These are phyloP conservation scores for Rhinichthys klamathensis DNA, from an alignment of 2,113 vertebrate species.

Conservation along the genomic window DNA sequence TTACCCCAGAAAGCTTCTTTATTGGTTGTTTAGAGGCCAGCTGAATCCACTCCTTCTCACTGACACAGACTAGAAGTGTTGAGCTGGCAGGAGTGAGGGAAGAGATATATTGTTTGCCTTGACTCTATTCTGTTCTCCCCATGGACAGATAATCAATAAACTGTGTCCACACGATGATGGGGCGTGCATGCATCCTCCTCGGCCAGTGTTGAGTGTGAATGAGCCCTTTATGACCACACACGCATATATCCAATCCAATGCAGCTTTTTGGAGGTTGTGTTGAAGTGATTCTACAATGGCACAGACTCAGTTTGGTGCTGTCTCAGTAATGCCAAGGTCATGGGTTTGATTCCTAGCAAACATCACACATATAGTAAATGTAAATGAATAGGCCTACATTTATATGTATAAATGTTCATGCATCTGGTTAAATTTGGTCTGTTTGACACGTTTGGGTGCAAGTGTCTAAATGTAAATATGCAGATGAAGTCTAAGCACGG, in stretches of 20 bases:
- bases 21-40: slow-evolving; percentile 34
- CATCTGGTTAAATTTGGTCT: not conserved
- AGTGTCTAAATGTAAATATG: not conserved
- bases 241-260: not conserved
- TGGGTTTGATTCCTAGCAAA: not conserved
- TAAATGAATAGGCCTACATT: no score
- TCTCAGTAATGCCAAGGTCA: not conserved
- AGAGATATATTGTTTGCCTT: slow-evolving; percentile 20
- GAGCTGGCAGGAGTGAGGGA: not conserved
- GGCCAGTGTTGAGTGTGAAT: not conserved
- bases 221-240: not conserved
- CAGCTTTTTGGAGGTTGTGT: not conserved
- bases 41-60: not conserved
- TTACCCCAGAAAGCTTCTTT: slow-evolving; percentile 8
- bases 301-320: not conserved
- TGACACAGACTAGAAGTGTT: slow-evolving; percentile 31
- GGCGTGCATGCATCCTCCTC: not conserved
- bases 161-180: slow-evolving; percentile 26
- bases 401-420: not conserved
- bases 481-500: not conserved
- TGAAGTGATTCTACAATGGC: not conserved
- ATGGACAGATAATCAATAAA: slow-evolving; percentile 51
- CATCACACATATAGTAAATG: not conserved
- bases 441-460: not conserved
- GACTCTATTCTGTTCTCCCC: not conserved